These are phyloP conservation scores for Dryocosmus kuriphilus DNA, from an alignment of 2,888 invertebrate species.

Conservation along the genomic window DNA sequence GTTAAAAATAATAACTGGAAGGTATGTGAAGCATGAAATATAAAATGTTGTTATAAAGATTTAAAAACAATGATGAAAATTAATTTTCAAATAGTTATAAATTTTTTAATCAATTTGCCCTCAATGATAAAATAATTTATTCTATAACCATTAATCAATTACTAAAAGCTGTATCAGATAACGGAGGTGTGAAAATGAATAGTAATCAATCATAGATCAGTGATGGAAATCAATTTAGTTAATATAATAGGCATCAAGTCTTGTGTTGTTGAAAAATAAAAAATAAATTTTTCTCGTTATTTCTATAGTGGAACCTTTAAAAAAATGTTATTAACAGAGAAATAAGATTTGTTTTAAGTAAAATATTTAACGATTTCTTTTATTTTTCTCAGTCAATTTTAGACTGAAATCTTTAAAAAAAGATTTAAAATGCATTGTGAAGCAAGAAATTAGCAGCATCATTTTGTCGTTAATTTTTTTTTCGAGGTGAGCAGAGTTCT, in stretches of 20 bases:
- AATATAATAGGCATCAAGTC: background rate
- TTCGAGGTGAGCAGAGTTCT: constrained; percentile 23
- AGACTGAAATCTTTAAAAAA: background rate
- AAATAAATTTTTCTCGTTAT: too few relatives aligned
- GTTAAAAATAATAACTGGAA: too few relatives aligned
- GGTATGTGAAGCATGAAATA: background rate
- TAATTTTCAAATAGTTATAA: background rate
- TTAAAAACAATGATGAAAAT: background rate
- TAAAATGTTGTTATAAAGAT: background rate
- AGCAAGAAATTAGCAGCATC: constrained; percentile 24
- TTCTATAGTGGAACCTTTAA: too few relatives aligned
- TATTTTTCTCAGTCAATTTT: background rate
- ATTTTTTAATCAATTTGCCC: background rate
- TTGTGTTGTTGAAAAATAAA: too few relatives aligned
- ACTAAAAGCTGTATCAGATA: background rate
- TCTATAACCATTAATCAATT: background rate
- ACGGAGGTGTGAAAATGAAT: background rate
- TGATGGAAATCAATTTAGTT: background rate
- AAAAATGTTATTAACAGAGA: too few relatives aligned
- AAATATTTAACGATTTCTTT: background rate
- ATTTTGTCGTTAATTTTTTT: constrained; percentile 37
- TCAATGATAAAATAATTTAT: background rate
- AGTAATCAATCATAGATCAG: background rate
- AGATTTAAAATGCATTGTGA: too few relatives aligned
- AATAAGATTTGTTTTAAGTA: too few relatives aligned